Conservation (phyloP, 2,888 invertebrate species). For the Mechanitis messenoides region DNA sequence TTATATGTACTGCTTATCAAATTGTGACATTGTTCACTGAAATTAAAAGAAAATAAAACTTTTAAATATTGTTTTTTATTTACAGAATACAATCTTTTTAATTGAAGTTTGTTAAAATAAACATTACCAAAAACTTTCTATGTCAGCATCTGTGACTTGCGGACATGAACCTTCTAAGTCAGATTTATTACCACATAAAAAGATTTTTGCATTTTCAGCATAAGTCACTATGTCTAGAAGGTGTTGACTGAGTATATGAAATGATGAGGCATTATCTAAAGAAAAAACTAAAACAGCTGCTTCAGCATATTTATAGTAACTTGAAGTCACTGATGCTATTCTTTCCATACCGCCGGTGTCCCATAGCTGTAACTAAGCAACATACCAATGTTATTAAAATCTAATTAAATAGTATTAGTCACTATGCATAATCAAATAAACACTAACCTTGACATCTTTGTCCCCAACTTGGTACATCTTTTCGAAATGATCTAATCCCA, state of each 20-base stretch:
- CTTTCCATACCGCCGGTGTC: slow-evolving; percentile 98
- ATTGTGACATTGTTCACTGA: slow-evolving; percentile 93
- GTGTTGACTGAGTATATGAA: slow-evolving; percentile 94
- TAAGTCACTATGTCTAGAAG: slow-evolving; percentile 94
- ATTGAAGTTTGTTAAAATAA: slow-evolving; percentile 10
- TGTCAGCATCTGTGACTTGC: slow-evolving; percentile 90
- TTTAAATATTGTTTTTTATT: neutral
- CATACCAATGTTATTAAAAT: slow-evolving; percentile 5
- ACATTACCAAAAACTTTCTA: slow-evolving; percentile 89
- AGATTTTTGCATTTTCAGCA: slow-evolving; percentile 96
- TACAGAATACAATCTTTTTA: neutral
- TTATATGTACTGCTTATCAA: slow-evolving; percentile 91
- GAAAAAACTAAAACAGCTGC: slow-evolving; percentile 95
- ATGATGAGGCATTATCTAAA: slow-evolving; percentile 92
- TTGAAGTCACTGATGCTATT: slow-evolving; percentile 95
- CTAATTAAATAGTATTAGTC: slow-evolving; percentile 13
- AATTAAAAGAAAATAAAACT: slow-evolving; percentile 35
- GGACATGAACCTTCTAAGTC: slow-evolving; percentile 85
- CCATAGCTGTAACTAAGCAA: slow-evolving; percentile 90
- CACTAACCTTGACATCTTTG: slow-evolving; percentile 84
- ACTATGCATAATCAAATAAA: slow-evolving; percentile 22
- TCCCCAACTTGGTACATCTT: slow-evolving; percentile 86
- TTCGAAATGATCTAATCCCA: slow-evolving; percentile 94
- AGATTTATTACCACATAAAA: slow-evolving; percentile 93
- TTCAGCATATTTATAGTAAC: slow-evolving; percentile 96